Base-by-base conservation (phyloP, 2,797 vertebrate species). In the Manis pentadactyla region DNA sequence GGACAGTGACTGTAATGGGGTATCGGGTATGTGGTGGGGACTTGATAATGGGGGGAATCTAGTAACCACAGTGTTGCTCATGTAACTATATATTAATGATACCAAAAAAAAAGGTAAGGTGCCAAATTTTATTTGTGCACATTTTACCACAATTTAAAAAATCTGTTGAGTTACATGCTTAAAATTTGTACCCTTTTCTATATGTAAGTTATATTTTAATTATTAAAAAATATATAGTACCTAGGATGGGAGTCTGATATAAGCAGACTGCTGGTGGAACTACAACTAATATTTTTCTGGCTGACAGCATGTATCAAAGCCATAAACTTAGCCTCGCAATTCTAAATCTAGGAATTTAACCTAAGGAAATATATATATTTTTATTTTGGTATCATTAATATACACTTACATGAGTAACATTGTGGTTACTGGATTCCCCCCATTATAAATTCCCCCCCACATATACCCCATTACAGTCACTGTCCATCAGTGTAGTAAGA, bases 261-360 rank as follows among this genome's bases (percentile, higher is more conserved):
- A 83, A 77, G 42, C 61, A 83, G 69, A 75, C 17, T 13, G 31
- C 11, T 49, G n/a, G 18, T 87, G 27, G 75, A 87, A 64, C 31
- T 92, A 19, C 82, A 87, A 81, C 25, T 92, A 63, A 46, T 88
- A 71, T 4, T 69, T 83, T 94, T 94, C 49, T 92, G 37, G 61
- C 46, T 81, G 59, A 19, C 11, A 75, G 27, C 11, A n/a, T 55
- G 34, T 55, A 55, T 94, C 59, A 89, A 94, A 92, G 18, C 53
- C 39, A 64, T 73, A 79, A 85, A 42, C 27, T 68, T 68, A 87
- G 42, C 83, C 34, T 93, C 59, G 79, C 49, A 85, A 82, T 75
- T 68, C 34, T 61, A 82, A n/a, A 82, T 91, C 53, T 94, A 87
- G 57, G 59, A 91, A 87, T 71, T 81, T 77, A 69, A 69, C 9